Conservation (phyloP, 2,113 vertebrate species). For the Pteropus alecto region DNA sequence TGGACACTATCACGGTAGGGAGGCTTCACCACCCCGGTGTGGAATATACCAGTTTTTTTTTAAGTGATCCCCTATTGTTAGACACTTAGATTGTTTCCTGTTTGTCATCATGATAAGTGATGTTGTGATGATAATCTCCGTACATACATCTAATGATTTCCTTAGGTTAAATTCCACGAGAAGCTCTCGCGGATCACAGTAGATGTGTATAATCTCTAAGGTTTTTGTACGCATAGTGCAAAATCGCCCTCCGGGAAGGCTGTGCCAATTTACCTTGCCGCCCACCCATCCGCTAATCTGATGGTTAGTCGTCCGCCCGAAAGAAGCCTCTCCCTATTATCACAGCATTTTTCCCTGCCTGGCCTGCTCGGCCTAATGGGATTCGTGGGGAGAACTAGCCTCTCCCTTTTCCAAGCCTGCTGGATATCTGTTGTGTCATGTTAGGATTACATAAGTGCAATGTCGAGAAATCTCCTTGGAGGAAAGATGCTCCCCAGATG, state of each 20-base stretch:
- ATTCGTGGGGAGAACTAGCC: not conserved
- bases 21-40: not conserved
- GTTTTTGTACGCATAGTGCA: not conserved
- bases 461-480: conserved; percentile 18
- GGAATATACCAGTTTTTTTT: not conserved
- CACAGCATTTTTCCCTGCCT: accelerated
- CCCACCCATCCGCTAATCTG: accelerated
- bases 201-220: too few species aligned
- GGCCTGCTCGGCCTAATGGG: not conserved
- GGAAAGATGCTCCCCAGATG: conserved; percentile 37
- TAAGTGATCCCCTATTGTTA: not conserved
- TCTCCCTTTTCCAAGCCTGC: not conserved
- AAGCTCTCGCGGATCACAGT: not conserved
- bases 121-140: not conserved
- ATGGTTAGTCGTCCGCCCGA: not conserved
- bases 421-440: not conserved
- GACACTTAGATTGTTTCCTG: not conserved
- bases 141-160: not conserved
- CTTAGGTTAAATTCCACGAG: not conserved
- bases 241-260: not conserved
- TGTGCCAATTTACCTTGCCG: accelerated
- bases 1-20: accelerated
- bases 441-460: conserved; percentile 28
- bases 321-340: accelerated
- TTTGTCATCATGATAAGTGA: not conserved